Conservation (phyloP, 1,140 invertebrate genomes). For the Agrilus planipennis region DNA sequence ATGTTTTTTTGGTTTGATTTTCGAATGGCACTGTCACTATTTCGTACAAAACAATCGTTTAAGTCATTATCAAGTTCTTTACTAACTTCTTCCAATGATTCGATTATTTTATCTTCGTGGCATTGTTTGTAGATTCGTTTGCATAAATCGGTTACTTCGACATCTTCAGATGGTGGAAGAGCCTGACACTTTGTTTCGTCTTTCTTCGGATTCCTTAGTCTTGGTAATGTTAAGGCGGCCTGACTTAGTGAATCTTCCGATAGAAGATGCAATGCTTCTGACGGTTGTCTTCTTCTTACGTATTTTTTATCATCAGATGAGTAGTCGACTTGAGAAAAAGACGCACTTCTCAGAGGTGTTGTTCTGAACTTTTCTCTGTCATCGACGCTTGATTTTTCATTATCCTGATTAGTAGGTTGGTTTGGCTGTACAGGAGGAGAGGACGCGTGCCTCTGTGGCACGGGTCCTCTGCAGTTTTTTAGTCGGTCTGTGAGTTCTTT, state of each 20-base stretch:
- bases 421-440: slow-evolving; percentile 23
- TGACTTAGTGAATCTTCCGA: slow-evolving; percentile 4
- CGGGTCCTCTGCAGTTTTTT: slow-evolving; percentile 39
- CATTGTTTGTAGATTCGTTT: neutral
- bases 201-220: slow-evolving; percentile 16
- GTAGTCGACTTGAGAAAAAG: slow-evolving; percentile 72
- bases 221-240: slow-evolving; percentile 15
- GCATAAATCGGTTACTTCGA: slow-evolving; percentile 11
- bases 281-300: slow-evolving; percentile 18
- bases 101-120: neutral
- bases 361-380: too few relatives aligned
- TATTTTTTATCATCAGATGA: slow-evolving; percentile 35
- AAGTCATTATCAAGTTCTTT: neutral
- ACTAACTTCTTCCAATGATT: slow-evolving; percentile 1
- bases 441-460: slow-evolving; percentile 34
- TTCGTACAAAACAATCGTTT: neutral
- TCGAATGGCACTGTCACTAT: slow-evolving; percentile 1
- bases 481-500: slow-evolving; percentile 65
- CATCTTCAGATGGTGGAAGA: neutral
- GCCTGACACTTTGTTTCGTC: neutral
- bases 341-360: slow-evolving; percentile 63
- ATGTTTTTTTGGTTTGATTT: neutral
- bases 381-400: neutral
- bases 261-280: neutral
- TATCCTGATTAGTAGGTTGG: slow-evolving; percentile 30